Base-by-base conservation (phyloP, 1,140 invertebrate species). In the Drosophila mojavensis region DNA sequence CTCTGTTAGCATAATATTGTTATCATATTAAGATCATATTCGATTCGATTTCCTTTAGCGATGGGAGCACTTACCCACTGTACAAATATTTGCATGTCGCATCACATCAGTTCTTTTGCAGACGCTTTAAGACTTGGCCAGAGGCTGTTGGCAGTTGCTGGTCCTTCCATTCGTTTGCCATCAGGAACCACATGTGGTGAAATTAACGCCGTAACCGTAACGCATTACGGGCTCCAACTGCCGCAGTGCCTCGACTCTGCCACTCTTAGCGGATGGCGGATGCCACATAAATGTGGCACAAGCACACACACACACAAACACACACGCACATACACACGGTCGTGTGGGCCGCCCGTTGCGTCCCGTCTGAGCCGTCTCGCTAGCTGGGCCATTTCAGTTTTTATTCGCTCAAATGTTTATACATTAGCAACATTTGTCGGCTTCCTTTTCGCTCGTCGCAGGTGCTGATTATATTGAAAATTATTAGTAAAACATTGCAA, bases 381-480 rank as follows among this genome's bases (percentile, higher is more conserved):
- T 41, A 43, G 26, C 54, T 39, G 17, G 56, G 58, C 58, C 67
- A 85, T 81, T 85, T 81, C 53, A 75, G 75, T 78, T 85, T 78
- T 68, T 76, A 85, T 75, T 75, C 47, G 48, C 60, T 50, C 66
- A 88, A 88, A 88, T 82, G 79, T 82, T 88, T 82, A 68, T 88
- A 88, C 84, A 88, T 88, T 88, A 88, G 84, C 73, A 88, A 73
- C 83, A 88, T 88, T 88, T 86, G 82, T 54, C 51, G 50, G 30
- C 47, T 55, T 53, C 45, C 41, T 58, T 33, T 28, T 1, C 28
- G 47, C 43, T 54, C 74, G 79, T 80, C 83, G 74, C 83, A 88
- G 79, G 79, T 88, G 83, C 77, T 88, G 84, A 88, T 88, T 88
- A 83, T 88, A 83, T 88, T 88, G 83, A 80, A 88, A 88, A 88